Conservation (phyloP, 1,140 invertebrate species). For the Drosophila ercepeae region DNA sequence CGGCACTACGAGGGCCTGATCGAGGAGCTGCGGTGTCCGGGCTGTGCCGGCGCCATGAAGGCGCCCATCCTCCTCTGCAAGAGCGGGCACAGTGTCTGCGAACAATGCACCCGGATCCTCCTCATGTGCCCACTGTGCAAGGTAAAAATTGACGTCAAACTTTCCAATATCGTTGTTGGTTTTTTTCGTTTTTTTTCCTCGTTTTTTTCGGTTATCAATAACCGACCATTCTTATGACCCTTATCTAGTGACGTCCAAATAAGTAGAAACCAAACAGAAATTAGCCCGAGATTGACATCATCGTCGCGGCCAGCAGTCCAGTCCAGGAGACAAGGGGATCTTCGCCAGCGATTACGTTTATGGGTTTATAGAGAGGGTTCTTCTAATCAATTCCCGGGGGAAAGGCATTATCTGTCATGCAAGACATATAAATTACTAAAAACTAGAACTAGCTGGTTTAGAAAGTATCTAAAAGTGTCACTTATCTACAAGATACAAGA, state of each 20-base stretch:
- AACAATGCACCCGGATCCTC: constrained; percentile 74
- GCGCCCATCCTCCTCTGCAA: constrained; percentile 74
- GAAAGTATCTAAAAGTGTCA: no score
- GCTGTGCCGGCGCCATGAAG: constrained; percentile 79
- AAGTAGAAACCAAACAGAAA: constrained; percentile 13
- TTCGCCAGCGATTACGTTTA: constrained; percentile 4
- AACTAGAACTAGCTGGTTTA: no score
- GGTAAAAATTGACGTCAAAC: constrained; percentile 55
- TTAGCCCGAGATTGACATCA: constrained; percentile 20
- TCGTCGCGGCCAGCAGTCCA: no score
- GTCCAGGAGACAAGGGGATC: constrained; percentile 8
- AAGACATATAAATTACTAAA: no score
- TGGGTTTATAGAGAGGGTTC: neutral
- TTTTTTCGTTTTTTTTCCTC: no score
- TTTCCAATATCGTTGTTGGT: neutral
- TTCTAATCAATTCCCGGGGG: constrained; percentile 15
- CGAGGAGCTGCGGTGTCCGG: constrained; percentile 79
- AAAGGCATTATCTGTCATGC: neutral
- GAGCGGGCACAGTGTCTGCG: constrained; percentile 79
- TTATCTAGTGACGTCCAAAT: constrained; percentile 30
- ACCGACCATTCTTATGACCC: neutral
- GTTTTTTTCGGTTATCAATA: constrained; percentile 19
- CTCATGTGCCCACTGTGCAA: constrained; percentile 81
- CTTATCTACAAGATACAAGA: no score
- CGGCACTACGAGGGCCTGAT: constrained; percentile 79